Conservation (phyloP, 1,140 invertebrate species). For the Conopomorpha cramerella region DNA sequence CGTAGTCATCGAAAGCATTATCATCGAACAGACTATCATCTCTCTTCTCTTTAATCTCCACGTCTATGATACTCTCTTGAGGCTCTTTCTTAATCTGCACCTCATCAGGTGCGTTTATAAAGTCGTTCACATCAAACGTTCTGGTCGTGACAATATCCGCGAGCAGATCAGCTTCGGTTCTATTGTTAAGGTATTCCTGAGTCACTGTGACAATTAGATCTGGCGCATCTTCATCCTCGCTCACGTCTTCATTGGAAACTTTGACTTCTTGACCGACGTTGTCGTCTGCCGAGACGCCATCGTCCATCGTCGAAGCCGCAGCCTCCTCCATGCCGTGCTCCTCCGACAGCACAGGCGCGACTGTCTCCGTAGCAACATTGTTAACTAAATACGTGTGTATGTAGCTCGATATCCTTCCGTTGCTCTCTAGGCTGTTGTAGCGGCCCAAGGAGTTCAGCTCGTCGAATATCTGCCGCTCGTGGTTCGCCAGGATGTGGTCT, state of each 20-base stretch:
- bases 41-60: constrained; percentile 25
- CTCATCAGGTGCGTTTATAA: constrained; percentile 24
- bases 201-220: constrained; percentile 40
- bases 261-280: constrained; percentile 49
- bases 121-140: constrained; percentile 44
- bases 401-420: constrained; percentile 39
- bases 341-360: constrained; percentile 21
- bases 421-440: constrained; percentile 24
- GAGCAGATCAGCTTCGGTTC: constrained; percentile 34
- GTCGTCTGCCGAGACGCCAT: constrained; percentile 38
- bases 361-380: constrained; percentile 42
- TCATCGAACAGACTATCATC: constrained; percentile 37
- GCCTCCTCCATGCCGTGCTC: constrained; percentile 18
- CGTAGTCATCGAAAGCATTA: constrained; percentile 48
- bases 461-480: constrained; percentile 75
- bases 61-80: constrained; percentile 16
- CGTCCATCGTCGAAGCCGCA: constrained; percentile 8
- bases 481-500: constrained; percentile 73
- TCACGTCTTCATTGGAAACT: constrained; percentile 20
- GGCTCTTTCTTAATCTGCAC: constrained; percentile 45
- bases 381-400: constrained; percentile 53
- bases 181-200: constrained; percentile 29
- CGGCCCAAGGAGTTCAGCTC: constrained; percentile 73
- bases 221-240: constrained; percentile 9
- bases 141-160: constrained; percentile 35